Base-by-base conservation (phyloP, 1,140 invertebrate species). In the Varroa destructor region DNA sequence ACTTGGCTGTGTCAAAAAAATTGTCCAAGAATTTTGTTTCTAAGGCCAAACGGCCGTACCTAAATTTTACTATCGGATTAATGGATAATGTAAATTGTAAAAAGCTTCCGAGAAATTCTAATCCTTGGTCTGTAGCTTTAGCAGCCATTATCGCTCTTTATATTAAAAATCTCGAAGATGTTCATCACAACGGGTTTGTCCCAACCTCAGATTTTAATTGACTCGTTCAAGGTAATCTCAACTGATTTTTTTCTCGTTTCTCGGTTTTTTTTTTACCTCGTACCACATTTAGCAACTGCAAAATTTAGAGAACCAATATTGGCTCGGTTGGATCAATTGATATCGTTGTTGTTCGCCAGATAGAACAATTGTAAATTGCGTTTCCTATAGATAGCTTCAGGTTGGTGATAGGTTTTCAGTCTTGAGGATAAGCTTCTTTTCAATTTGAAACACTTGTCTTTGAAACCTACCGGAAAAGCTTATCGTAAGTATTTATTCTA, bases 21-120 rank as follows among this genome's bases (percentile, higher is more conserved):
- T 99, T 96, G 81, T 97, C 88, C 80, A 98, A 98, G 88, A 88
- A 82, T 98, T 99, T 82, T 98, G 95, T 79, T 98, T 99, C 74
- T 97, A 94, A 25, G 0, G 87, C 83, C 61, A 93, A 83, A 40
- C 89, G 86, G 74, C 95, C 89, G 74, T 88, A 88, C 61, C 85
- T 86, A 79, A 93, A 97, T 77, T 97, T 93, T 72, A 88, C 85
- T 36, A 88, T 88, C 25, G 96, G 95, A 57, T 87, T 90, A 36
- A 97, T 83, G 80, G 97, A 97, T 0, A 93, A 97, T 61, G 87
- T 87, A 78, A 97, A 95, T 75, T 88, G 85, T 79, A 90, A 97
- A 81, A 97, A 99, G 74, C 87, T 83, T 97, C 91, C 0, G 84
- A 85, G 75, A 92, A 86, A 74, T 89, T 86, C 91, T 93, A 6